Evolutionary conservation across 2,113 vertebrate genomes (phyloP).

Genomic region (Puffinus mauretanicus): DNA sequence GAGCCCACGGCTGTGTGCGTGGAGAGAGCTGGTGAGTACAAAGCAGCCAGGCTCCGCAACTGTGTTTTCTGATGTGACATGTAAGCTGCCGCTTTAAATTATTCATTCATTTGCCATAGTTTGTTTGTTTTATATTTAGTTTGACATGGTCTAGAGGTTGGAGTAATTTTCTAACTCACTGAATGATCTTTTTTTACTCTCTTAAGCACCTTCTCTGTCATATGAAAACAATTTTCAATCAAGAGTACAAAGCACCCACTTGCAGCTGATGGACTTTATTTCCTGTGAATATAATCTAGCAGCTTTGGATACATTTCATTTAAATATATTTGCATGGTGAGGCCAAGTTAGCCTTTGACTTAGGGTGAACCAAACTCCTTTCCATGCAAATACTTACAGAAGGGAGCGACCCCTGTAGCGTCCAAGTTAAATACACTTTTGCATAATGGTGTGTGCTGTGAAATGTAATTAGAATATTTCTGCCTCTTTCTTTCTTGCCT

Average conservation of each 20-base stretch:
- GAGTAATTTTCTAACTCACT: constrained; percentile 64
- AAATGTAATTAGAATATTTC: neutral
- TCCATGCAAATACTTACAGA: neutral
- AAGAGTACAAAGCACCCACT: neutral
- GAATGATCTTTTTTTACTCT: constrained; percentile 48
- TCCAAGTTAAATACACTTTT: neutral
- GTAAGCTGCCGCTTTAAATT: constrained; percentile 1
- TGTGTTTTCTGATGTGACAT: neutral
- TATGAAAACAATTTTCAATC: constrained; percentile 41
- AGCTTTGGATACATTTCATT: neutral
- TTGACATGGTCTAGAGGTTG: constrained; percentile 38
- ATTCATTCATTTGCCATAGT: constrained; percentile 27
- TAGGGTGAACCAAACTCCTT: neutral
- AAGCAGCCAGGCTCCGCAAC: neutral
- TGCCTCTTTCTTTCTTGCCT: neutral
- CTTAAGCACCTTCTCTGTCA: constrained; percentile 31
- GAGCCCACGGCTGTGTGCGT: accelerated
- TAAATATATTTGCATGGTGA: neutral
- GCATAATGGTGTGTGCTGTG: neutral
- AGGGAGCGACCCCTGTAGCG: neutral
- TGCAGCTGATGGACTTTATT: neutral
- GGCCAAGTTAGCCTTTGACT: neutral
- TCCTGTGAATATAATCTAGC: neutral
- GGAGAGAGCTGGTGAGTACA: neutral
- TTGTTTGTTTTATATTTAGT: constrained; percentile 57